Base-by-base conservation (phyloP, 2,888 invertebrate species). In the Alitta virens region DNA sequence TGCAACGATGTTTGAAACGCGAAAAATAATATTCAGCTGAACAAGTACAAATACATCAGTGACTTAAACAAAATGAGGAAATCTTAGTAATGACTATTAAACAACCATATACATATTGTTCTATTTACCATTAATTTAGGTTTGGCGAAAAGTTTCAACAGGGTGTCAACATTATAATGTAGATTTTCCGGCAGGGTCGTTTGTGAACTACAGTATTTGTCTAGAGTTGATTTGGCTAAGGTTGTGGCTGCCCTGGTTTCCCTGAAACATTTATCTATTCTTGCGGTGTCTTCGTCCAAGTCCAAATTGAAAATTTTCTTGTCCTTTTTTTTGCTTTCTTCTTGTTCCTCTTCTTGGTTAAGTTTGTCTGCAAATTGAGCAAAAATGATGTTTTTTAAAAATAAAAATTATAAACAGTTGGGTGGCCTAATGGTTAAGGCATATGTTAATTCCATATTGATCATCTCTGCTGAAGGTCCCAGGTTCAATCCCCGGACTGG, bases 101-200 rank as follows among this genome's bases (percentile, higher is more conserved):
- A n/a, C n/a, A n/a, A n/a, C n/a, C n/a, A n/a, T n/a, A n/a, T n/a
- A n/a, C n/a, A n/a, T n/a, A n/a, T n/a, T n/a, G n/a, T n/a, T n/a
- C n/a, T n/a, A 33, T 73, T 59, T 67, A 78, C 78, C 76, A 75
- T 73, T 27, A 76, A 60, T 54, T 69, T 71, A 23, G 73, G 71
- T 40, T 74, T 72, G 46, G 66, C 58, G 66, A 78, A 78, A 14
- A 78, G 67, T 25, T 71, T 64, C 63, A 77, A 72, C 16, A 80
- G 66, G 40, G 74, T 72, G 43, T 78, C 76, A 1, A 72, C 73
- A 54, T 78, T 75, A 62, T 76, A 79, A 60, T 80, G 78, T 52
- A 78, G 69, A 65, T 79, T 77, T 63, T 76, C 73, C 0, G 80
- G 80, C 18, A 80, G 68, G 0, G 76, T 76, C 25, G 75, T 76